phyloP scores from a whole-genome alignment of 2,113 vertebrate species.

The Raja brachyura region DNA sequence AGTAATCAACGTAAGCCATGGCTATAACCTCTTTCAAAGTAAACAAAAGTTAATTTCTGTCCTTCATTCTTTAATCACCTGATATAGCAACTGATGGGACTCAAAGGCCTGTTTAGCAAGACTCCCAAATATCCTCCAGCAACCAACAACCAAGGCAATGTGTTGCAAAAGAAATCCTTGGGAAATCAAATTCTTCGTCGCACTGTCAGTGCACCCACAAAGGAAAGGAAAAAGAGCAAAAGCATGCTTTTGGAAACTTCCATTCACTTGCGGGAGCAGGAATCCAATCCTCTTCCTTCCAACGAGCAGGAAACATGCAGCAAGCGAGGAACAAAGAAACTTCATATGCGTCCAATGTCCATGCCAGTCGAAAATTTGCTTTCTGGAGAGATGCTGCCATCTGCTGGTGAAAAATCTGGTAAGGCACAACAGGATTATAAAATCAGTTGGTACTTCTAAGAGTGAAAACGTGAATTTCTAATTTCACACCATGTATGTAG shows the following conservation, averaged over 20 bases:
- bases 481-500: neutral
- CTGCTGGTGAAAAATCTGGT: constrained; percentile 45
- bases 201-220: constrained; percentile 88
- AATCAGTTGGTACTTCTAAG: neutral
- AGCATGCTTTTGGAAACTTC: constrained; percentile 68
- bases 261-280: constrained; percentile 63
- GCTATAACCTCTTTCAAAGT: neutral
- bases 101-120: constrained; percentile 82
- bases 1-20: neutral
- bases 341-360: constrained; percentile 75
- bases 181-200: constrained; percentile 83
- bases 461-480: neutral
- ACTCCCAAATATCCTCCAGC: constrained; percentile 66
- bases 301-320: constrained; percentile 53
- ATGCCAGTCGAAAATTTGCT: constrained; percentile 83
- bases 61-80: constrained; percentile 47
- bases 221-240: constrained; percentile 90
- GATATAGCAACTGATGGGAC: constrained; percentile 83
- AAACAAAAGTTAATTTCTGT: neutral
- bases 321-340: constrained; percentile 50
- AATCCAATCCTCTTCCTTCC: constrained; percentile 48
- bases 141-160: constrained; percentile 58
- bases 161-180: constrained; percentile 73
- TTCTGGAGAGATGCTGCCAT: constrained; percentile 54
- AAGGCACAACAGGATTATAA: neutral